Evolutionary conservation across 2,113 vertebrate genomes (phyloP).

Genomic region (Peucedramus taeniatus): DNA sequence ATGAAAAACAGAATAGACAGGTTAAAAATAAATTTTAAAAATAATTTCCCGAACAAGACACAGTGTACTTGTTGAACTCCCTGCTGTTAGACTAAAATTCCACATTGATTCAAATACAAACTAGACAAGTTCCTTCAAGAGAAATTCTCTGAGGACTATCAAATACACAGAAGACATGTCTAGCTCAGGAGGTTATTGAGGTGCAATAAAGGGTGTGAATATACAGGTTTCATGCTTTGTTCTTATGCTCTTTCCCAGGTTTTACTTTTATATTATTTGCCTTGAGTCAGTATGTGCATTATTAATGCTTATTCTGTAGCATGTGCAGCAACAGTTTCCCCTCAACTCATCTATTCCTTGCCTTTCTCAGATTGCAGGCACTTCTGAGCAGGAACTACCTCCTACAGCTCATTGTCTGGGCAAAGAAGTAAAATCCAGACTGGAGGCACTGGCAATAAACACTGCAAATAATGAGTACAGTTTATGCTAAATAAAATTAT

Average conservation of each 20-base stretch:
- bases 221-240: neutral
- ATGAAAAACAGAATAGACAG: neutral
- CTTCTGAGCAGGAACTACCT: neutral
- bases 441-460: neutral
- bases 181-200: neutral
- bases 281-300: neutral
- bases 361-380: neutral
- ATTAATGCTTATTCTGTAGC: neutral
- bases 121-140: neutral
- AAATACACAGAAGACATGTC: neutral
- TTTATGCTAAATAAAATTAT: neutral
- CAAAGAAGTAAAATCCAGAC: neutral
- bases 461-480: neutral
- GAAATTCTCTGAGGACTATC: neutral
- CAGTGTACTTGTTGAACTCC: neutral
- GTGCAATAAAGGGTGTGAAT: neutral
- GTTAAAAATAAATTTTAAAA: neutral
- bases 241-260: neutral
- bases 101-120: neutral
- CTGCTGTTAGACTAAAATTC: neutral
- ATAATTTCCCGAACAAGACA: neutral
- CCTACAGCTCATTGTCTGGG: neutral
- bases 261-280: neutral
- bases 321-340: neutral
- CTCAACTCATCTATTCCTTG: neutral